Conservation (phyloP, 2,113 vertebrate species). For the Strigops habroptila region DNA sequence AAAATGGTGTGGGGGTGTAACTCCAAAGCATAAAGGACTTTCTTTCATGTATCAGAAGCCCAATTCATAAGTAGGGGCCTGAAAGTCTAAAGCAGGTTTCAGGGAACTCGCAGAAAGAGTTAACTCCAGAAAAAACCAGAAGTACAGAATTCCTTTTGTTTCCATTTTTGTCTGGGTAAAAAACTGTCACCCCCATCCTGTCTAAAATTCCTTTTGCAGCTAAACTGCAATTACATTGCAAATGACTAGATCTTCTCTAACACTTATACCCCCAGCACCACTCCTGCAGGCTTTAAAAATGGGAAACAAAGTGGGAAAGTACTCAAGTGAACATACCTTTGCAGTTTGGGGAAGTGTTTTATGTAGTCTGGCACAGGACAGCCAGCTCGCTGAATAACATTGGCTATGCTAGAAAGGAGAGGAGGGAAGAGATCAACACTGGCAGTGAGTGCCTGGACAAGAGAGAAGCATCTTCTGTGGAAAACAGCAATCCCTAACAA, state of each 20-base stretch:
- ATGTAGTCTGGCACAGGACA: conserved; percentile 97
- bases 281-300: not conserved
- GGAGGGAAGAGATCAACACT: not conserved
- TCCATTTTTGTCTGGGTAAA: not conserved
- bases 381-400: conserved; percentile 90
- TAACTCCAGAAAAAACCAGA: not conserved
- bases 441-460: not conserved
- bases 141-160: not conserved
- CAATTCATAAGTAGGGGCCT: not conserved
- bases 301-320: not conserved
- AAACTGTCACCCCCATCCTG: too few species aligned
- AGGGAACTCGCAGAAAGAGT: not conserved
- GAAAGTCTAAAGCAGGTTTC: not conserved
- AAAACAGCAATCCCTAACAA: not conserved
- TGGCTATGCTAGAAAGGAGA: conserved; percentile 82
- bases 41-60: not conserved
- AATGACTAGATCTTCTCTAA: not conserved
- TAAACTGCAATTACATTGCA: not conserved
- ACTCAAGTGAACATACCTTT: conserved; percentile 74
- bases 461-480: not conserved
- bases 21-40: not conserved
- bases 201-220: not conserved
- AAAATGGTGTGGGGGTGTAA: too few species aligned
- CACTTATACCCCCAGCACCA: not conserved
- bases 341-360: conserved; percentile 85